Evolutionary conservation across 2,888 invertebrate species (phyloP), one percentile per base, ranked within the genome.

Genomic region (Balanococcus diminutus): DNA sequence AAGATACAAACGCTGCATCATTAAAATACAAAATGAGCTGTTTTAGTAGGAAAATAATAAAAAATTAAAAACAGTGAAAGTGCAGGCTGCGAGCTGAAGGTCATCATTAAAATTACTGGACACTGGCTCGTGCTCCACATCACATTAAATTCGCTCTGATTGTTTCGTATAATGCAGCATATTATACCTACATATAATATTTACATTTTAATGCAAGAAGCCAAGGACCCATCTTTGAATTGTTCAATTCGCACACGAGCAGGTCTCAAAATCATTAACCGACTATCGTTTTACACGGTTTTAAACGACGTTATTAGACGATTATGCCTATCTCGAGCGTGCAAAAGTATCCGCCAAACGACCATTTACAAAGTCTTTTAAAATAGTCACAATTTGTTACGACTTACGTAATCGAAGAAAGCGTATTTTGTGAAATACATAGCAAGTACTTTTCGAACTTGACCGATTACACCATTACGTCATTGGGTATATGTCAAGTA

Each of bases 121-220:
- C 31, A 72, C 31, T n/a, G 16, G 31, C 31, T 31, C 31, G 75
- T 36, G 75, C 28, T 19, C 75, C 75, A 79, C 22, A 79, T 8
- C 28, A 28, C 72, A 79, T 19, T 36, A 79, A 36, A 36, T 79
- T 79, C 75, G 75, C 75, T 79, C 75, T 79, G 19, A 79, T 79
- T 79, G 22, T 79, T 79, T 79, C 19, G 9, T 36, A 36, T n/a
- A n/a, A n/a, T n/a, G n/a, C n/a, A n/a, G n/a, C n/a, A n/a, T n/a
- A n/a, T n/a, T n/a, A n/a, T n/a, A n/a, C n/a, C n/a, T n/a, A n/a
- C n/a, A n/a, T n/a, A n/a, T n/a, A n/a, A 67, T 28, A 28, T 31
- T 67, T 16, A 67, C 25, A 61, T 16, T 28, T 16, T 0, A 28
- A 31, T 67, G 31, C 11, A 67, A 25, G 56, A 56, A 22, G 5